Evolutionary conservation across 2,113 vertebrate genomes (phyloP).

Genomic region (Upupa epops): DNA sequence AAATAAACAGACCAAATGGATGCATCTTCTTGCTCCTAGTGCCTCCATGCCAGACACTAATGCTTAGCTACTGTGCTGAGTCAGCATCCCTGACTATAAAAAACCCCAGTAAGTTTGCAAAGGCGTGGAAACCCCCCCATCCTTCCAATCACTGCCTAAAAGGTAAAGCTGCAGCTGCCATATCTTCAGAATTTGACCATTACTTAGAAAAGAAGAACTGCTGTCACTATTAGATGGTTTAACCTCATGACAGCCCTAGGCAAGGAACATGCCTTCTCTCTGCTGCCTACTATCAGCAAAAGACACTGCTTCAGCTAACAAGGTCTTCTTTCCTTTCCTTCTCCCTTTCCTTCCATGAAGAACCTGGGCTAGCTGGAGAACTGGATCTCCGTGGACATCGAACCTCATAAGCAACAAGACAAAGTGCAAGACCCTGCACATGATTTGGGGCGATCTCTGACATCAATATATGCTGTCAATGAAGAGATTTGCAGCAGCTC

Average conservation of each 20-base stretch:
- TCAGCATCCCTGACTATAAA: not conserved
- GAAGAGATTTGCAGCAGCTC: too few relatives aligned
- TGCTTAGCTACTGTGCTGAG: not conserved
- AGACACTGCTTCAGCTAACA: not conserved
- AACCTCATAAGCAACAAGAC: too few relatives aligned
- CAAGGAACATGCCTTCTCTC: not conserved
- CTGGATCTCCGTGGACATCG: too few relatives aligned
- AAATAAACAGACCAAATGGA: constrained; percentile 24
- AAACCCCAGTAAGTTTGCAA: not conserved
- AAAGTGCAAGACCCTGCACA: too few relatives aligned
- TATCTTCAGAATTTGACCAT: not conserved
- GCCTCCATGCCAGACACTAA: not conserved
- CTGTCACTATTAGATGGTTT: not conserved
- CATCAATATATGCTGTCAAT: too few relatives aligned
- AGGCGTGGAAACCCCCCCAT: not conserved
- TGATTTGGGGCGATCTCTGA: too few relatives aligned
- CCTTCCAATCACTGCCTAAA: not conserved
- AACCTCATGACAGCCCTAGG: not conserved
- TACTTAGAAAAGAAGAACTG: not conserved
- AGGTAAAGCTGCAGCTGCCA: not conserved
- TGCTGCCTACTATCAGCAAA: not conserved
- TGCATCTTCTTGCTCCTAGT: not conserved
- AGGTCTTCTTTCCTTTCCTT: not conserved
- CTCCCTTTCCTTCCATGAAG: too few relatives aligned
- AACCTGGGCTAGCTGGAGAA: too few relatives aligned